phyloP scores from a whole-genome alignment of 2,888 invertebrate species.

The Hyalella azteca region DNA sequence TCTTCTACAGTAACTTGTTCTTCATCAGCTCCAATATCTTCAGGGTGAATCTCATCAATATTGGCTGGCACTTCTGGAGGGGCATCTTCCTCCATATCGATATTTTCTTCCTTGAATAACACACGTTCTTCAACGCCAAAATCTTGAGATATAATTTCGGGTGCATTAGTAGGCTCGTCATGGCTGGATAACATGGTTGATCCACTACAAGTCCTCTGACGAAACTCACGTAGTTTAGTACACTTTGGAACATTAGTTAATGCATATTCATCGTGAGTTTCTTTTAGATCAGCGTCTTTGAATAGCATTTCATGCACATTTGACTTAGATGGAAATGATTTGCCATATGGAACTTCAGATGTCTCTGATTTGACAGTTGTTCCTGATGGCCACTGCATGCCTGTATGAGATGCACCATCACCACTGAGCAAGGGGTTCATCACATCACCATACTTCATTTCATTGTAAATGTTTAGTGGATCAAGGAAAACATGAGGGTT shows the following conservation, averaged over 20 bases:
- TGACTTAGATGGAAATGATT: background rate
- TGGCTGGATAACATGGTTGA: too few relatives aligned
- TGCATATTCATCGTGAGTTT: constrained; percentile 2
- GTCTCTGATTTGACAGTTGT: background rate
- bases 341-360: background rate
- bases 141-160: too few relatives aligned
- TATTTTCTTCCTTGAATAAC: too few relatives aligned
- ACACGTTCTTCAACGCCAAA: too few relatives aligned
- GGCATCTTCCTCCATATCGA: too few relatives aligned
- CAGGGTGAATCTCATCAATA: background rate
- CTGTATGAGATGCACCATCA: background rate
- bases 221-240: too few relatives aligned
- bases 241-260: too few relatives aligned
- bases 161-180: too few relatives aligned
- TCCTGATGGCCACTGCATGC: background rate
- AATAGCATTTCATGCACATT: background rate
- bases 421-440: background rate
- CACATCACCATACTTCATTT: background rate
- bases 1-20: background rate
- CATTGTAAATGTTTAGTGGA: background rate
- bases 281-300: background rate
- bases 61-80: too few relatives aligned
- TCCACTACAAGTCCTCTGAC: too few relatives aligned
- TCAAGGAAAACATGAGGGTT: background rate
- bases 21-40: background rate